Base-by-base conservation (phyloP, 2,113 vertebrate species). In the Xenopus laevis region DNA sequence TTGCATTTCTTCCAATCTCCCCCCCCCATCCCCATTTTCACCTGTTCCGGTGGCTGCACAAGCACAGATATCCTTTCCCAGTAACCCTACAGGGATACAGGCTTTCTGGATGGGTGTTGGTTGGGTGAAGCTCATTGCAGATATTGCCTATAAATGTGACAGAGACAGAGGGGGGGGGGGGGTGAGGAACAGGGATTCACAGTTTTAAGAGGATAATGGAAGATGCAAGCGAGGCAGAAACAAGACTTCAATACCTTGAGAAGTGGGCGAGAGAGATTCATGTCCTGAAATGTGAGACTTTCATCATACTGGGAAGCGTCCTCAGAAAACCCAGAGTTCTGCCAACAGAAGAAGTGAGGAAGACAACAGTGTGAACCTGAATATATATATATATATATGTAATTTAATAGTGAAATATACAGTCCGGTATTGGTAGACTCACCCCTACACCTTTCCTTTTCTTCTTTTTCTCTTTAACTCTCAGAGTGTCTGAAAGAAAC, bases 101-200 rank as follows among this genome's bases (percentile, higher is more conserved):
- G 97, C 96, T 83, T 99, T 97, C 90, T 99, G 97, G 84, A 99
- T 96, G 0, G 97, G 97, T 0, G 97, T 99, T 13, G 97, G 97
- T 82, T 94, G 93, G 81, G 92, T 93, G 80, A 98, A 98, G 68
- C 94, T 93, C 89, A 99, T 86, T 21, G 91, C 86, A 21, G 95
- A 91, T 75, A 99, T 86, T 57, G 97, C 97, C 97, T 99, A 68
- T 12, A 80, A 66, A 57, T 68, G 73, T 6, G 20, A 11, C 23
- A 45, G 30, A 4, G 8, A 33, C 0, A 23, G 47, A 17, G 16
- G 13, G 47, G 12, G 47, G 6, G 33, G 6, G 33, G 6, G 33
- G 6, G 6, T 40, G 33, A 40, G 33, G 33, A 50, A 50, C 1
- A 13, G 5, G 47, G 1, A 27, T 27, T 11, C 46, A 47, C 46